Percentiles rank a stretch among this genome's conserved stretches.
Evolutionary conservation across 2,888 invertebrate genomes (phyloP).

Genomic region (Netelia melanura): DNA sequence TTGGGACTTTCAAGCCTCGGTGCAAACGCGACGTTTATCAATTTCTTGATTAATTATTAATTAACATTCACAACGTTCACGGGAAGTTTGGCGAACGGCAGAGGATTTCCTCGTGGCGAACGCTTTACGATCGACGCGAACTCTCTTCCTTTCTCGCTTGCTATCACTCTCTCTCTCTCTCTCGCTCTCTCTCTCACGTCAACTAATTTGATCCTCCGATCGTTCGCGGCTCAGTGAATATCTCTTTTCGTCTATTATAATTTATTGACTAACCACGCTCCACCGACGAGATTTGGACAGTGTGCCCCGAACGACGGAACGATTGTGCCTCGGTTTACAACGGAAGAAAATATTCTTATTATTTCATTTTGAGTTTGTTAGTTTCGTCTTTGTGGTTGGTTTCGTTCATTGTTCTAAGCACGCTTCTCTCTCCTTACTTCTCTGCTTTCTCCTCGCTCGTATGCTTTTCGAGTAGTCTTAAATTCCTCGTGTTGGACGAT

Average conservation of each 20-base stretch:
- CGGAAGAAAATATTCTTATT: constrained; percentile 78
- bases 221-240: constrained; percentile 67
- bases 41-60: constrained; percentile 68
- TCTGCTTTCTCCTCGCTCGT: background rate
- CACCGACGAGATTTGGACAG: constrained; percentile 66
- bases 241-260: constrained; percentile 72
- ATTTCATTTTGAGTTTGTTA: constrained; percentile 56
- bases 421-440: constrained; percentile 28
- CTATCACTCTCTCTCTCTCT: constrained; percentile 35
- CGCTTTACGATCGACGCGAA: constrained; percentile 41
- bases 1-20: constrained; percentile 72
- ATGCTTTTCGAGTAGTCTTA: background rate
- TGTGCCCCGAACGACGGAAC: constrained; percentile 69
- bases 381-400: constrained; percentile 14
- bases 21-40: constrained; percentile 75
- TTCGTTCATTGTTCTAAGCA: constrained; percentile 61
- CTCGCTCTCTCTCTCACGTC: constrained; percentile 33
- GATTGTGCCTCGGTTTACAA: constrained; percentile 78
- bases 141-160: constrained; percentile 53
- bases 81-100: constrained; percentile 30
- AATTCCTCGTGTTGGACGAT: background rate
- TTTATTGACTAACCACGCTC: constrained; percentile 78
- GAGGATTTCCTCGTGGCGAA: constrained; percentile 37
- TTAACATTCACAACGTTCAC: constrained; percentile 75
- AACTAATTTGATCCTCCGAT: constrained; percentile 59